Percentiles rank a stretch among this genome's conserved stretches.
phyloP scores from a whole-genome alignment of 2,888 invertebrate genomes.

The Yponomeuta evonymella region DNA sequence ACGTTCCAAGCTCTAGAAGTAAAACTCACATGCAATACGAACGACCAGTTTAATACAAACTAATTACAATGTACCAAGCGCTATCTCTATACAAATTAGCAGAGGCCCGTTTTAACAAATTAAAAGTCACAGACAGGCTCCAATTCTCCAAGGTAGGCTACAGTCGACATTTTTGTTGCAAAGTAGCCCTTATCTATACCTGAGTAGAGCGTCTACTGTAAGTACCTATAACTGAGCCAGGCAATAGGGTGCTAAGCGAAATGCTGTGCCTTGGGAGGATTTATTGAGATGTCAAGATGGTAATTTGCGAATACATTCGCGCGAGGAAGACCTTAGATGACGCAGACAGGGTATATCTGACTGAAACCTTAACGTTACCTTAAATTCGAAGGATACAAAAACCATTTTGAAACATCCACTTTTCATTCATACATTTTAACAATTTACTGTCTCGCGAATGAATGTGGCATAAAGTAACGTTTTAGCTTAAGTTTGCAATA shows the following conservation, averaged over 20 bases:
- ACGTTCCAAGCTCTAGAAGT: too few relatives aligned
- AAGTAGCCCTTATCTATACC: too few relatives aligned
- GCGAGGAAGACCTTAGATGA: background rate
- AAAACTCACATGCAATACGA: too few relatives aligned
- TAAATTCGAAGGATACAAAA: background rate
- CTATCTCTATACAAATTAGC: background rate
- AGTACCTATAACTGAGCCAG: background rate
- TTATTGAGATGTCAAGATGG: constrained; percentile 19
- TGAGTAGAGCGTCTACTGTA: too few relatives aligned
- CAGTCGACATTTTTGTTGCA: background rate
- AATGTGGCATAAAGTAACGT: too few relatives aligned
- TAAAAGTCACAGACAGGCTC: background rate
- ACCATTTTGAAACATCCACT: background rate
- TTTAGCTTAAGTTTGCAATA: too few relatives aligned
- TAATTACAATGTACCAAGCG: too few relatives aligned
- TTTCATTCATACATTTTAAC: background rate
- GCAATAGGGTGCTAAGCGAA: constrained; percentile 1
- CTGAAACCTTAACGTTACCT: too few relatives aligned
- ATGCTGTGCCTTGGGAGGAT: constrained; percentile 13
- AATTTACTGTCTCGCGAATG: too few relatives aligned
- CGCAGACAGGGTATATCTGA: background rate
- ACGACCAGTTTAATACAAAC: too few relatives aligned
- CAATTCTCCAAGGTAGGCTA: background rate
- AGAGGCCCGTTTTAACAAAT: background rate
- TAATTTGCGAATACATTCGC: constrained; percentile 8